Conservation (phyloP, 2,797 vertebrate species). For the Vespertilio murinus region DNA sequence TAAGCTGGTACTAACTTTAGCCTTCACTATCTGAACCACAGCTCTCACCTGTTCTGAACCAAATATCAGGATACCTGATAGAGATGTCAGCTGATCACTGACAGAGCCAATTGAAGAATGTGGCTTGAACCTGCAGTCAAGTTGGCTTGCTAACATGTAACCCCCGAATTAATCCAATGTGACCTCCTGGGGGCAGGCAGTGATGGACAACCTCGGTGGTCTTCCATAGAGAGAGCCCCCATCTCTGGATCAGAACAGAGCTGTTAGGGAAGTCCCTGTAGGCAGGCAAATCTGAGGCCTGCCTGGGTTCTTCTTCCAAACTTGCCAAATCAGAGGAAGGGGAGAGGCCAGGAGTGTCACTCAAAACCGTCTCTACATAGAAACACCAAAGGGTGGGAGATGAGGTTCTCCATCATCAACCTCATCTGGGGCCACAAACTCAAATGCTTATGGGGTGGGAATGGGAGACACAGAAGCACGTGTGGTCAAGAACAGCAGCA, state of each 20-base stretch:
- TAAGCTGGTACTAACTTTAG: neutral
- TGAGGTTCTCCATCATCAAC: accelerated
- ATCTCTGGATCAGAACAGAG: neutral
- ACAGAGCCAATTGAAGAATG: neutral
- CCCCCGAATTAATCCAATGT: neutral
- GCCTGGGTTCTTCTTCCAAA: neutral
- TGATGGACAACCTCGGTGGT: neutral
- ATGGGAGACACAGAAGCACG: neutral
- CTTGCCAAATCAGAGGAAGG: neutral
- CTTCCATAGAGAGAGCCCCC: neutral
- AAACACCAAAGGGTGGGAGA: neutral
- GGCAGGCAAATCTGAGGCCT: neutral
- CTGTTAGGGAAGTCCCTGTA: accelerated
- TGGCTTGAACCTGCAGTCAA: neutral
- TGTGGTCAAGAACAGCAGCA: neutral
- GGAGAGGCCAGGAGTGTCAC: neutral
- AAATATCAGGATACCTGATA: neutral
- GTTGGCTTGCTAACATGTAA: neutral
- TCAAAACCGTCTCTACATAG: neutral
- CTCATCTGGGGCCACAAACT: neutral
- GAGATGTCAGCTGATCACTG: neutral
- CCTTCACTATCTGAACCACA: neutral
- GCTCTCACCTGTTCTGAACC: neutral
- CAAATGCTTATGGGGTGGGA: neutral
- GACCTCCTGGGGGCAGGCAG: neutral